Evolutionary conservation across 2,888 invertebrate genomes (phyloP).

Genomic region (Agrotis segetum): DNA sequence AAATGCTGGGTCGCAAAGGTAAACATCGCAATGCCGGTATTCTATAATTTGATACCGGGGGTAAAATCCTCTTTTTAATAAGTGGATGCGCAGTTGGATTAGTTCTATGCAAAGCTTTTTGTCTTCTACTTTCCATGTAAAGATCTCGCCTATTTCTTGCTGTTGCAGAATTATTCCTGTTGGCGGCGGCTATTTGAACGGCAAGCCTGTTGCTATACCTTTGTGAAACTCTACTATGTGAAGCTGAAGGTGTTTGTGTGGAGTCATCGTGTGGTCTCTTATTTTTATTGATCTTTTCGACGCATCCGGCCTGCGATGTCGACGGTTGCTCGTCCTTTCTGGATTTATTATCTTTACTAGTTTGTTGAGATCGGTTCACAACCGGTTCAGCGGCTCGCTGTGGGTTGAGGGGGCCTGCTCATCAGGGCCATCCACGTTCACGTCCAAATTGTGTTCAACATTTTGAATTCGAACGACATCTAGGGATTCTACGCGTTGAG

Average conservation of each 20-base stretch:
- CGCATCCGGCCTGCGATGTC: slow-evolving; percentile 61
- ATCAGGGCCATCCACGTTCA: slow-evolving; percentile 84
- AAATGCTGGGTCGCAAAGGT: slow-evolving; percentile 69
- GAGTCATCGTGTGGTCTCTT: slow-evolving; percentile 58
- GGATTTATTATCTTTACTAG: slow-evolving; percentile 48
- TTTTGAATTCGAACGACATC: slow-evolving; percentile 85
- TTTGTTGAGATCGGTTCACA: slow-evolving; percentile 40
- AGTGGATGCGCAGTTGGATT: slow-evolving; percentile 85
- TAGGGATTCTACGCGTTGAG: slow-evolving; percentile 77
- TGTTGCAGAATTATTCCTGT: slow-evolving; percentile 84
- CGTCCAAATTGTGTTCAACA: slow-evolving; percentile 83
- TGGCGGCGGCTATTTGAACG: slow-evolving; percentile 87
- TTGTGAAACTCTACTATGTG: slow-evolving; percentile 67
- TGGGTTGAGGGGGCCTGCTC: slow-evolving; percentile 71
- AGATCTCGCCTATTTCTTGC: slow-evolving; percentile 83
- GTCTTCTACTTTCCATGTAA: slow-evolving; percentile 82
- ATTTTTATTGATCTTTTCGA: slow-evolving; percentile 51
- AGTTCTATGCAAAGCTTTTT: slow-evolving; percentile 85
- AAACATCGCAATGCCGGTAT: slow-evolving; percentile 82
- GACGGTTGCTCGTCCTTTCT: slow-evolving; percentile 59
- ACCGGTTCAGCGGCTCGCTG: slow-evolving; percentile 31
- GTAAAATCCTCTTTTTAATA: slow-evolving; percentile 77
- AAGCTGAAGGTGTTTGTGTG: slow-evolving; percentile 52
- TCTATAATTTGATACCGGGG: slow-evolving; percentile 81
- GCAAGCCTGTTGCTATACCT: slow-evolving; percentile 86